phyloP scores from a whole-genome alignment of 2,113 vertebrate genomes.

The Crypturellus undulatus region DNA sequence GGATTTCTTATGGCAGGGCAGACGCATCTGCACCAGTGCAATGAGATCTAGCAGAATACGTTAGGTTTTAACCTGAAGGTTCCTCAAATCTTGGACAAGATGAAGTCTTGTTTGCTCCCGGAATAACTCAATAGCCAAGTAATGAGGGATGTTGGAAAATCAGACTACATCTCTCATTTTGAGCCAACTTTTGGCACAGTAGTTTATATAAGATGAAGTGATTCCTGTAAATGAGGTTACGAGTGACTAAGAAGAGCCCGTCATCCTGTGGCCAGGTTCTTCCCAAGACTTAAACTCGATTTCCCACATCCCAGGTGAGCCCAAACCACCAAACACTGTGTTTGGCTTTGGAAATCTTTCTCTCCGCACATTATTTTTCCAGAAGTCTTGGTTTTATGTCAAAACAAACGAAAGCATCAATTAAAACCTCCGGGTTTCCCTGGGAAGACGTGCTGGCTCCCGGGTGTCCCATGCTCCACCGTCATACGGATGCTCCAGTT shows the following conservation, averaged over 20 bases:
- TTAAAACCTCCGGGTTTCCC: fast-evolving
- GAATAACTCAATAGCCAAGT: background rate
- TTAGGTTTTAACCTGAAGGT: background rate
- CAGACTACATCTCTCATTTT: background rate
- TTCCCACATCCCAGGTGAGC: background rate
- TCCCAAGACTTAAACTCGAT: fast-evolving
- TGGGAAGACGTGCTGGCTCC: background rate
- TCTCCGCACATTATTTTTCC: background rate
- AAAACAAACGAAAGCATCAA: background rate
- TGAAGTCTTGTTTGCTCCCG: background rate
- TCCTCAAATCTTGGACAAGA: background rate
- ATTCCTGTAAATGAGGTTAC: background rate
- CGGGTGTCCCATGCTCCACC: background rate
- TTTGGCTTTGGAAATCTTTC: background rate
- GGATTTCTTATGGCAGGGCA: background rate
- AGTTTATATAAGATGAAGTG: background rate
- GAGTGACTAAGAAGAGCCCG: background rate
- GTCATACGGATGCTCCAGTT: background rate
- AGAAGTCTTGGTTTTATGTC: background rate
- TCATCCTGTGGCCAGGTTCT: background rate
- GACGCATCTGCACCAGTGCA: background rate
- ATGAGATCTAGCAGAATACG: fast-evolving
- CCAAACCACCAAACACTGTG: background rate
- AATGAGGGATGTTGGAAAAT: background rate
- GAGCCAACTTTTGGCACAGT: background rate